Base-by-base conservation (phyloP, 2,888 invertebrate genomes). In the Candidula unifasciata region DNA sequence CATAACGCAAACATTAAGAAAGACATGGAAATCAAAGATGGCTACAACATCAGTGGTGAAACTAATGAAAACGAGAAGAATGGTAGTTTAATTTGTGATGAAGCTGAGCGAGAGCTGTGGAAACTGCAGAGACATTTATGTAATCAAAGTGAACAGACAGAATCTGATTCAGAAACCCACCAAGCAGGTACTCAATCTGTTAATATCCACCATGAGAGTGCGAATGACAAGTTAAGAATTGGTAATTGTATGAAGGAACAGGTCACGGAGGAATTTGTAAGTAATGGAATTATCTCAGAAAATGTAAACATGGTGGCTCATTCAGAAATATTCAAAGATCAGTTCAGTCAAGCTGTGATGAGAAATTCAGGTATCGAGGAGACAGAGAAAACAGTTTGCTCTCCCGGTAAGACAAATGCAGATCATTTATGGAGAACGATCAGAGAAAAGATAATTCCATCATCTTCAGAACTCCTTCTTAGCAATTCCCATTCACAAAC, bases 401-500 rank as follows among this genome's bases (percentile, higher is more conserved):
- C 89, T 2, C 90, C 90, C 0, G 84, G 90, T 16, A 87, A 89
- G 27, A 84, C 89, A 21, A 90, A 90, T 21, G 88, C 89, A 3
- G 91, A 91, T 80, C 86, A 90, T 74, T 91, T 90, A 0, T 89
- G 90, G 91, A 90, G 89, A 86, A 88, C 90, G 64, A 84, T 91
- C 57, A 87, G 89, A 68, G 88, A 90, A 79, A 86, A 89, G 6
- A 68, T 76, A 54, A 84, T 79, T 73, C 83, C 83, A 64, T 74
- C 80, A 33, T 79, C 83, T 10, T 71, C 80, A 21, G 16, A 79
- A 24, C 83, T 79, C 13, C n/a, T 79, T 1, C 83, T 79, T n/a
- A 44, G 79, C 5, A 66, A 68, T 33, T 35, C 73, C 35, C 27
- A 52, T 6, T 68, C 66, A 30, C n/a, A 73, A n/a, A 33, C 54